Evolutionary conservation across 2,888 invertebrate genomes (phyloP), one percentile per base, ranked within the genome.

Genomic region (Coelinius sp.): DNA sequence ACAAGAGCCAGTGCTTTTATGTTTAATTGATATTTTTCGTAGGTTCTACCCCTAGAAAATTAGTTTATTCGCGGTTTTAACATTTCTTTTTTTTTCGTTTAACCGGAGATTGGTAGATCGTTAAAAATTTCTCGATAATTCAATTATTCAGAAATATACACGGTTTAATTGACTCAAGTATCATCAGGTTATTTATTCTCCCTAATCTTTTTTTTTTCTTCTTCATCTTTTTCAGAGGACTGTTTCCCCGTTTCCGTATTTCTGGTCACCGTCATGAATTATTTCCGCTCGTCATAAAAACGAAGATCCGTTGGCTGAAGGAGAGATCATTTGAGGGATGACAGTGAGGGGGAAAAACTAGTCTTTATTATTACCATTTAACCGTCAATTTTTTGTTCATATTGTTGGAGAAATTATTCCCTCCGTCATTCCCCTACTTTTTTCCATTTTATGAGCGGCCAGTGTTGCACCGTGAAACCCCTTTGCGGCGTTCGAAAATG

Each of bases 1-100:
- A 87, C 87, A 87, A 83, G 85, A 81, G 75, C 82, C 81, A 80
- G 79, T 79, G 86, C 86, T 87, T 87, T 87, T 84, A 83, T 87
- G 85, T 87, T 87, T 86, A 87, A 87, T 87, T 87, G 87, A 87
- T 87, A 87, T 87, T 87, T 87, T 87, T 86, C 84, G 87, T 87
- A 86, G 85, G 84, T 83, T 84, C 81, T 10, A 76, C 8, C 20
- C 46, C 77, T 78, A 80, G 83, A 59, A 59, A 85, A 85, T 85
- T 84, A 84, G 79, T 79, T 77, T 80, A 86, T 84, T 82, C 84
- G 73, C 75, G 73, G 79, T 68, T 35, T 31, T 14, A 31, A 59
- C 20, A 35, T 17, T 31, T 8, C n/a, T 53, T 53, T 22, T 25
- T 25, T 25, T 53, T 53, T 53, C 27, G 27, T 53, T 53, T 2